Base-by-base conservation (phyloP, 2,113 vertebrate species). In the Trichechus manatus region DNA sequence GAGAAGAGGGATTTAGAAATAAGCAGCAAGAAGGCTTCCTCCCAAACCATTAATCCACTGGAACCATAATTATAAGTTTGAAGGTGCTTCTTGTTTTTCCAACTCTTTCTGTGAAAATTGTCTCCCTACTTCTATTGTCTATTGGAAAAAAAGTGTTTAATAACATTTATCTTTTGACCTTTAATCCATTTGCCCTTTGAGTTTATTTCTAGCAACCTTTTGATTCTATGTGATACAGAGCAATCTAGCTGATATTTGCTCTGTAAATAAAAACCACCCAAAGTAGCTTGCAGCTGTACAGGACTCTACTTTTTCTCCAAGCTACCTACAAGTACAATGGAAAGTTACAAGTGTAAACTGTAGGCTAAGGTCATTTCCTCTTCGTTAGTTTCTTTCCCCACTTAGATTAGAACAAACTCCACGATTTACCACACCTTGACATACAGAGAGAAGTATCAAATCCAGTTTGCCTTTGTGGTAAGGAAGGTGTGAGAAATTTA, bases 261-360 rank as follows among this genome's bases (percentile, higher is more conserved):
- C 93, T 83, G 75, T 81, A 97, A 97, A 97, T 98, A 75, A 96
- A 97, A 97, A 56, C 66, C 27, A 53, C 59, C 78, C 87, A 86
- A 86, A 93, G 77, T 53, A 75, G 22, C 11, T 77, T 91, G 39
- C 5, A 92, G 22, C 23, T 42, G 6, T 23, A 4, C 2, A 59
- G 10, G 33, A 61, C 17, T 42, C 29, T 63, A 50, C 42, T 81
- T 78, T 82, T 70, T 66, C 68, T 61, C 29, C 29, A 66, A 64
- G 9, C 36, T 72, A 4, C 9, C 13, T 59, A 29, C 10, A 77
- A 79, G 42, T 6, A 44, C 33, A 59, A 42, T 44, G 3, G 36
- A 72, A 75, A 78, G 44, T 56, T 44, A 1, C 5, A 61, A 6
- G 61, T 42, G 20, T 47, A 59, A 92, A 79, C 70, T 82, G 42